Conservation (phyloP, 2,888 invertebrate genomes). For the Orgyia antiqua region DNA sequence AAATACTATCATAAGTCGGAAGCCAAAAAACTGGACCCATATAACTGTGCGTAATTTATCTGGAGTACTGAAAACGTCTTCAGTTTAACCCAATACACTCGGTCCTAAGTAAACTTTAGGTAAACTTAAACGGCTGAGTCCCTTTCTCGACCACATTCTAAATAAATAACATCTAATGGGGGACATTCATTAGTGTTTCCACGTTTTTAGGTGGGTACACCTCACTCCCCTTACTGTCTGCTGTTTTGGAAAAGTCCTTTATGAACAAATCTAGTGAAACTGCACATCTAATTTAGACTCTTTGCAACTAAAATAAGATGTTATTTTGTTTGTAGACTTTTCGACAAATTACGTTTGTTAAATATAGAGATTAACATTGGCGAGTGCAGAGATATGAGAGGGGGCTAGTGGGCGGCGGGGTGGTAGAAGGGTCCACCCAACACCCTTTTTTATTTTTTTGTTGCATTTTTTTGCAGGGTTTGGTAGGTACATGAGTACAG, state of each 20-base stretch:
- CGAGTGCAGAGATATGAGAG: slow-evolving; percentile 68
- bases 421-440: slow-evolving; percentile 52
- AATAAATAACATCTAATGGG: slow-evolving; percentile 80
- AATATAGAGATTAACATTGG: slow-evolving; percentile 67
- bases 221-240: slow-evolving; percentile 67
- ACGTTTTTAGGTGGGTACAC: slow-evolving; percentile 72
- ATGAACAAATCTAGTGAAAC: slow-evolving; percentile 35
- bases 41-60: slow-evolving; percentile 68
- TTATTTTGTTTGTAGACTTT: slow-evolving; percentile 20
- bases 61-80: slow-evolving; percentile 61
- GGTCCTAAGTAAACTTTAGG: slow-evolving; percentile 76
- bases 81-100: slow-evolving; percentile 72
- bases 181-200: slow-evolving; percentile 78
- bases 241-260: slow-evolving; percentile 55
- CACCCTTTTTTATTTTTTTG: slow-evolving; percentile 62
- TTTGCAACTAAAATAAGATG: slow-evolving; percentile 22
- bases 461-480: slow-evolving; percentile 65
- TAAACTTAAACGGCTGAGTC: slow-evolving; percentile 69
- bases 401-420: slow-evolving; percentile 49
- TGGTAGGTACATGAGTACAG: slow-evolving; percentile 44
- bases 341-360: slow-evolving; percentile 62
- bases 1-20: slow-evolving; percentile 63
- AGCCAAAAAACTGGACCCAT: slow-evolving; percentile 70
- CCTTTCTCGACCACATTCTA: slow-evolving; percentile 76
- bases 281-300: slow-evolving; percentile 23